Evolutionary conservation across 2,797 vertebrate genomes (phyloP).

Genomic region (Pterois miles): DNA sequence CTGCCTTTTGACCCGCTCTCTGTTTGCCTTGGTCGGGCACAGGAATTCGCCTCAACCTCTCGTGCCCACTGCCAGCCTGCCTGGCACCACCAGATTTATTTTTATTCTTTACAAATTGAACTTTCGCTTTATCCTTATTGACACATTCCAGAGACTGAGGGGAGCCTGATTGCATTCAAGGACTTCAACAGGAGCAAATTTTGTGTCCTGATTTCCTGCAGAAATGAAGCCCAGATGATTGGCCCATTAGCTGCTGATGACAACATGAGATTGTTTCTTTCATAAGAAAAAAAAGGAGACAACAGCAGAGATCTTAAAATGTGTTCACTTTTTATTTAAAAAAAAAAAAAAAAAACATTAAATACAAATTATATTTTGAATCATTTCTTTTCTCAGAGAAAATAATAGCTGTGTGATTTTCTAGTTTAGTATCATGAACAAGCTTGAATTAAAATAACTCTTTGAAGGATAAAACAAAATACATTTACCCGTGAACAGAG

Average conservation of each 20-base stretch:
- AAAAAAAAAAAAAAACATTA: constrained; percentile 85
- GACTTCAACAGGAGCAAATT: constrained; percentile 39
- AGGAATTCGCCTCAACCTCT: constrained; percentile 74
- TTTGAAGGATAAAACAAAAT: constrained; percentile 74
- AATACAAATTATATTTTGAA: constrained; percentile 87
- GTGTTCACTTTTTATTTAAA: constrained; percentile 84
- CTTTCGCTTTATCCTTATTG: constrained; percentile 77
- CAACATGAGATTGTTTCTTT: background rate
- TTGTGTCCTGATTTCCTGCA: constrained; percentile 30
- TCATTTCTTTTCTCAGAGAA: constrained; percentile 79
- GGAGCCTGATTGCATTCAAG: constrained; percentile 67
- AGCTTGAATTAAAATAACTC: constrained; percentile 69
- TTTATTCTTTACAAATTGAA: constrained; percentile 80
- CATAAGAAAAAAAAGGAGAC: background rate
- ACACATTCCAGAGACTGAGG: constrained; percentile 78
- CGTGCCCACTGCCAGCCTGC: constrained; percentile 80
- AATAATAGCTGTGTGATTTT: constrained; percentile 80
- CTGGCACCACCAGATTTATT: constrained; percentile 81
- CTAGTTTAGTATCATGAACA: constrained; percentile 81
- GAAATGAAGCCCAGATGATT: background rate
- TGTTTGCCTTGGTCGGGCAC: constrained; percentile 82
- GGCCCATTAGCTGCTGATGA: background rate
- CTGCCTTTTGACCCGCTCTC: constrained; percentile 81
- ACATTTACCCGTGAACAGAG: constrained; percentile 86
- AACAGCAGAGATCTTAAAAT: constrained; percentile 78